A percentile compares a stretch with the other conserved stretches of the same genome.
Evolutionary conservation across 2,113 vertebrate genomes (phyloP).

Genomic region (Cyprinodon variegatus): DNA sequence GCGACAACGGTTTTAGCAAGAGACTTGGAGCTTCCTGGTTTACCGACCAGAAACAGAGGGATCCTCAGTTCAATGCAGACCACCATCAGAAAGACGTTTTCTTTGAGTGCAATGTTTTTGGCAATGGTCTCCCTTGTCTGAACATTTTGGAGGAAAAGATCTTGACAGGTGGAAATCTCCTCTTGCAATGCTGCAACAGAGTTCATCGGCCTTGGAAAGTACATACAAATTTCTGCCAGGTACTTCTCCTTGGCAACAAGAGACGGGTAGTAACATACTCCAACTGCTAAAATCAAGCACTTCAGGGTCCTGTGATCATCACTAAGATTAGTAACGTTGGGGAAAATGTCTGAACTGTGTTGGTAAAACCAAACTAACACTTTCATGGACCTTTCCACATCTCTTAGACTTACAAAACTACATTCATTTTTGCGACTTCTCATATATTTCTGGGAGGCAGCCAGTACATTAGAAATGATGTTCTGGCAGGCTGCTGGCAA

Average conservation of each 20-base stretch:
- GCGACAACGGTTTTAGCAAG: conserved; percentile 83
- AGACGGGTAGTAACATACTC: conserved; percentile 82
- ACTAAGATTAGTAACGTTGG: not conserved
- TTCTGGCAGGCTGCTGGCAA: conserved; percentile 48
- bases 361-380: conserved; percentile 81
- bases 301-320: conserved; percentile 48
- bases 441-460: conserved; percentile 79
- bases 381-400: conserved; percentile 82
- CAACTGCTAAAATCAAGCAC: conserved; percentile 77
- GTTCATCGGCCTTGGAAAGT: conserved; percentile 61
- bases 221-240: conserved; percentile 54
- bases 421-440: conserved; percentile 75
- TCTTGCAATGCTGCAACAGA: conserved; percentile 49
- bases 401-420: conserved; percentile 83
- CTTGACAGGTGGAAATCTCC: conserved; percentile 75
- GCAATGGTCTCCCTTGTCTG: conserved; percentile 74
- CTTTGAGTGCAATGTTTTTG: conserved; percentile 80
- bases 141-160: conserved; percentile 75
- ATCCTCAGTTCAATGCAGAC: conserved; percentile 82
- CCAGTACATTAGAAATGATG: conserved; percentile 73
- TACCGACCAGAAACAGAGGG: conserved; percentile 83
- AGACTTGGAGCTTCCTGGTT: conserved; percentile 85
- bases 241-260: conserved; percentile 73
- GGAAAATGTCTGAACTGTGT: conserved; percentile 59
- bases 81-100: conserved; percentile 85